Evolutionary conservation across 2,113 vertebrate genomes (phyloP).

Genomic region (Salvelinus namaycush): DNA sequence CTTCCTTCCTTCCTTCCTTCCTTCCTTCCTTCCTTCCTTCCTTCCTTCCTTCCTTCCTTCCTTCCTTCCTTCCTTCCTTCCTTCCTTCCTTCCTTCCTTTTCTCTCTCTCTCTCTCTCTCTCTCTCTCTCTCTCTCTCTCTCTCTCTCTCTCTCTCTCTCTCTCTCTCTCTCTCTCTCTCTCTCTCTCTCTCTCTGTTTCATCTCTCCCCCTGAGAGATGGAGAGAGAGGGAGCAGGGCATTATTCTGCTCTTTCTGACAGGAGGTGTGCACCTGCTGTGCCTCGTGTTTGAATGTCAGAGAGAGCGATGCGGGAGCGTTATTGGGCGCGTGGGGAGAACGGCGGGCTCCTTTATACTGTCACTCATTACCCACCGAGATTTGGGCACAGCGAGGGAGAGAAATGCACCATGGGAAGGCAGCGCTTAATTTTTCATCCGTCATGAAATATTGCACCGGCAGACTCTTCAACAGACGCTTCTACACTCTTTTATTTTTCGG

Average conservation of each 20-base stretch:
- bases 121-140: neutral
- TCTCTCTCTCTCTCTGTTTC: neutral
- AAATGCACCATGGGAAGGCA: neutral
- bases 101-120: neutral
- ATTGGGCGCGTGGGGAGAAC: constrained; percentile 5
- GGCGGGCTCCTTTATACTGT: neutral
- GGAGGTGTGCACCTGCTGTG: constrained; percentile 50
- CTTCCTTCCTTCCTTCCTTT: neutral
- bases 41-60: too few species aligned
- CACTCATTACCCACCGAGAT: neutral
- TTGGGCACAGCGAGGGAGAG: neutral
- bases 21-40: neutral
- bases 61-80: too few species aligned
- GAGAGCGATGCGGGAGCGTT: constrained; percentile 31
- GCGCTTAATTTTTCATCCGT: constrained; percentile 31
- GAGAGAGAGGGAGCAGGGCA: constrained; percentile 7
- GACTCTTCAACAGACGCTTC: constrained; percentile 16
- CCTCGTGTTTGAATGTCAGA: constrained; percentile 25
- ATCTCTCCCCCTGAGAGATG: too few species aligned
- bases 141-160: neutral
- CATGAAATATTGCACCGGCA: constrained; percentile 29
- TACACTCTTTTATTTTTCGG: neutral
- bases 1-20: neutral
- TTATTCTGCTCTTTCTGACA: constrained; percentile 34
- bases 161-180: neutral